Evolutionary conservation across 2,888 invertebrate genomes (phyloP), one percentile per base, ranked within the genome.

Genomic region (Lasioglossum oenotherae): DNA sequence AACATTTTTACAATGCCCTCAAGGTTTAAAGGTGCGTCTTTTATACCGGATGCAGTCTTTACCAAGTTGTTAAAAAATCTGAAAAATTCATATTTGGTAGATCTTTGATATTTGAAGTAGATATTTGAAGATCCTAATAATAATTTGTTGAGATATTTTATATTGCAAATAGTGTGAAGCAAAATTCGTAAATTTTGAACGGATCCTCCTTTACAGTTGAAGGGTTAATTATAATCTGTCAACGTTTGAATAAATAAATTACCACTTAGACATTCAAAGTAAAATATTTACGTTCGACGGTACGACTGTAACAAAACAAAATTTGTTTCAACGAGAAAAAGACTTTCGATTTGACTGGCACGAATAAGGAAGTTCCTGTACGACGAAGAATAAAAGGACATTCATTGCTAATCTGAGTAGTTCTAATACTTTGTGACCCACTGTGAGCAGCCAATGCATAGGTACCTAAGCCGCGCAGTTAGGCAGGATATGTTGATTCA

Each of bases 401-500:
- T 27, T 74, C 60, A 80, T 35, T 60, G 44, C 23, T 35, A 64
- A 35, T 8, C 19, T 46, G 10, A n/a, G 1, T 12, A 23, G n/a
- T 60, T 19, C 19, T 35, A 14, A 64, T 49, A 64, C 27, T 76
- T 64, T 64, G 35, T 80, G 79, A 64, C 38, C 79, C 75, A 35
- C 23, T 74, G 14, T 44, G 19, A 31, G 44, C 44, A 67, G 23
- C 6, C 14, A 6, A 41, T 74, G 79, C 67, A 72, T 35, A n/a
- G 35, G 60, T 23, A 64, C 64, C 67, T 57, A 46, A 74, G 78
- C 85, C 74, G 81, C 83, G 81, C 80, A 74, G 80, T 19, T 35
- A 67, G 67, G 75, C 44, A n/a, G 74, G 64, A 82, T 69, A 81
- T 78, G 81, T 82, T 90, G 91, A 93, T 91, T 93, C 93, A 91